phyloP scores from a whole-genome alignment of 2,113 vertebrate genomes.

The Cryptomyrus ogoouensis region DNA sequence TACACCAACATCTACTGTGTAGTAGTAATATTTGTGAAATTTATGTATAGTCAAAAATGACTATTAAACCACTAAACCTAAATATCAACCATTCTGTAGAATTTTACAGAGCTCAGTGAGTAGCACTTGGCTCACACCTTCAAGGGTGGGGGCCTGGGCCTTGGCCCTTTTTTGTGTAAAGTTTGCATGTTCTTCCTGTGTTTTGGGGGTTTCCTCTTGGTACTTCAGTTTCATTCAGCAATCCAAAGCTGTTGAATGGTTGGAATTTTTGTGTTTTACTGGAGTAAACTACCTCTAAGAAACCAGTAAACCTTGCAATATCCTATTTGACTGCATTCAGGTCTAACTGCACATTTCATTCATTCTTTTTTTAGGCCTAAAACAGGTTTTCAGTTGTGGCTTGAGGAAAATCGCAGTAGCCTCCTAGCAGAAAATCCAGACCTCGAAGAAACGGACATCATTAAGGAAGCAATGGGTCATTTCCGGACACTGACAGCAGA shows the following conservation, averaged over 20 bases:
- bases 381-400: constrained; percentile 93
- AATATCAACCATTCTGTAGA: not conserved
- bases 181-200: not conserved
- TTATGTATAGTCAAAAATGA: not conserved
- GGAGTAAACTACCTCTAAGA: not conserved
- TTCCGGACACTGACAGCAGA: constrained; percentile 75
- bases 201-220: not conserved
- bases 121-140: not conserved
- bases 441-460: constrained; percentile 82
- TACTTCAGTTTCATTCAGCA: not conserved
- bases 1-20: not conserved
- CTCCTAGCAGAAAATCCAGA: constrained; percentile 72
- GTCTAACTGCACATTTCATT: not conserved
- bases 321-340: not conserved
- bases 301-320: not conserved
- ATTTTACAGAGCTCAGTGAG: not conserved
- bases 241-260: not conserved
- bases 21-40: not conserved
- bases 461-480: constrained; percentile 87
- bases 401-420: constrained; percentile 80
- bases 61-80: not conserved
- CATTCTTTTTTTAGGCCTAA: constrained; percentile 63
- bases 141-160: not conserved
- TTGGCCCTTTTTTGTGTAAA: not conserved
- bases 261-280: not conserved